Base-by-base conservation (phyloP, 2,797 vertebrate genomes). In the Hydrophis major region DNA sequence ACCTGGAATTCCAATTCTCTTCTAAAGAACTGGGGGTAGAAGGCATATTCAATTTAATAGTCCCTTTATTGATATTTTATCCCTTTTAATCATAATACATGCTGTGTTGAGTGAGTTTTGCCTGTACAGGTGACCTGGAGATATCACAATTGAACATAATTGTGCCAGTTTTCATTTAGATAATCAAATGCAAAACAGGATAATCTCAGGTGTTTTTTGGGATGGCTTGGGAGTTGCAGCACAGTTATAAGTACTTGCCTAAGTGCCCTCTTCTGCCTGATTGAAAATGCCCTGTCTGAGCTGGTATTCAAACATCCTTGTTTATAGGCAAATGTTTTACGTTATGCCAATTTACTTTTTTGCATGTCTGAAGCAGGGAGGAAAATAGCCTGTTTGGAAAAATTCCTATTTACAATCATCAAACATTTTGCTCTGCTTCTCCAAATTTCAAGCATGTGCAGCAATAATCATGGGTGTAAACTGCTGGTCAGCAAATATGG, bases 401-500 rank as follows among this genome's bases (percentile, higher is more conserved):
- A 89, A 83, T 89, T 61, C 61, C 50, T 89, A 22, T 57, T 89
- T 57, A 89, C n/a, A 14, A 50, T 89, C 90, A 86, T 63, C 91
- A 87, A 69, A 86, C 47, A 88, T 86, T 91, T 89, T 42, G 69
- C 87, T n/a, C 6, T 42, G 13, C 50, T 53, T 89, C 74, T 93
- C 69, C 83, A 74, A 91, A 93, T 86, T 91, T 86, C 90, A 91
- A 78, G 87, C 87, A 66, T 89, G 90, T 37, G 16, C 69, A 74
- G 32, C n/a, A 91, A 93, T 89, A 88, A 91, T 63, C 47, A 28
- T 89, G 47, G 63, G 37, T 89, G 32, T 63, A 91, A 91, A 91
- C 69, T 89, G 90, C 87, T 93, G 89, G 57, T 74, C 69, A 91
- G 90, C 87, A 93, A 86, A 91, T 57, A 37, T 37, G 83, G 61